Evolutionary conservation across 2,797 vertebrate species (phyloP).

Genomic region (Sebastiscus albofasciatus): DNA sequence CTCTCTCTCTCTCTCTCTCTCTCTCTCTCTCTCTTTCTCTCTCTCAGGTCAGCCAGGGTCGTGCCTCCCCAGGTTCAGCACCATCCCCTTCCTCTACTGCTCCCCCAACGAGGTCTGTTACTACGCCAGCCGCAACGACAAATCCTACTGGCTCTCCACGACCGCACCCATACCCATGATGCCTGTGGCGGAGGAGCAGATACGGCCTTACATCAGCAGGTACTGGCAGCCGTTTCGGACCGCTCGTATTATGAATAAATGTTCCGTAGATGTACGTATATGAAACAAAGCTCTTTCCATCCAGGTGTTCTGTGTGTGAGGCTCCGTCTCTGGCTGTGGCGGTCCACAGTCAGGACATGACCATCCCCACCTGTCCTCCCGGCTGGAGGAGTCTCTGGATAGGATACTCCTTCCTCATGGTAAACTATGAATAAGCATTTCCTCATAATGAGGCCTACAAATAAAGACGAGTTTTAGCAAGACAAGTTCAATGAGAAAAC

Average conservation of each 20-base stretch:
- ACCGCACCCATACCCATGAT: constrained; percentile 96
- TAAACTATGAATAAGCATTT: constrained; percentile 43
- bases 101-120: constrained; percentile 93
- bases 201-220: constrained; percentile 92
- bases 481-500: not conserved
- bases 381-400: constrained; percentile 98
- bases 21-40: not conserved
- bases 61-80: constrained; percentile 93
- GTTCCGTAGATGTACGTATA: no score
- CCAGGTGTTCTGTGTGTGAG: constrained; percentile 93
- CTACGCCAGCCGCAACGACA: constrained; percentile 94
- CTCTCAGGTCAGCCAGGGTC: constrained; percentile 92
- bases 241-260: rapidly evolving
- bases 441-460: not conserved
- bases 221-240: not conserved
- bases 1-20: not conserved
- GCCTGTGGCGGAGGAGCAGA: constrained; percentile 89
- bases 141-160: constrained; percentile 98
- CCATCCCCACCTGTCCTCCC: constrained; percentile 89
- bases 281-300: not conserved
- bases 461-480: not conserved
- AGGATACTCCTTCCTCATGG: constrained; percentile 98
- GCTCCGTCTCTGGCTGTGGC: constrained; percentile 93
- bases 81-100: constrained; percentile 98
- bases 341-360: constrained; percentile 94